These are phyloP conservation scores for Cyclophora albipunctata DNA, from an alignment of 2,888 invertebrate species.

Conservation along the genomic window DNA sequence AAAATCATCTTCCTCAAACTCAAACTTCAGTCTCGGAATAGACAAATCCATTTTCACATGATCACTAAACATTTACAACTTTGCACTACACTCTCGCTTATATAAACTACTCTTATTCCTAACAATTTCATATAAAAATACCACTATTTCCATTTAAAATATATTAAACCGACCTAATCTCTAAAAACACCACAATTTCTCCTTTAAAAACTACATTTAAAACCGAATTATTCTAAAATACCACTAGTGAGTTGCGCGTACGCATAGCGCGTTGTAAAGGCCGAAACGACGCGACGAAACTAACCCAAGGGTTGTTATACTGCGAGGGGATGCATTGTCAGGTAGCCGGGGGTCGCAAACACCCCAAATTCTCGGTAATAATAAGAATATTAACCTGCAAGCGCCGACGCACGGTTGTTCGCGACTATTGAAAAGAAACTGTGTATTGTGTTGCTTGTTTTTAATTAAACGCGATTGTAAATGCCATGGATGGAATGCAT, in stretches of 20 bases:
- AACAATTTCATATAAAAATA: no score
- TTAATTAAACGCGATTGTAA: constrained; percentile 27
- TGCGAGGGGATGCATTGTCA: constrained; percentile 32
- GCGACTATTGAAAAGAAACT: constrained; percentile 23
- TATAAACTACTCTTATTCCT: background rate
- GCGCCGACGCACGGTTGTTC: constrained; percentile 28
- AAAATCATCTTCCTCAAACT: constrained; percentile 46
- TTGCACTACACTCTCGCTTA: constrained; percentile 15
- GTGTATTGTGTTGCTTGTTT: constrained; percentile 32
- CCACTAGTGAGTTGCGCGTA: constrained; percentile 35
- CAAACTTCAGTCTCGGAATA: constrained; percentile 51
- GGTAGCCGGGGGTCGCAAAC: constrained; percentile 52
- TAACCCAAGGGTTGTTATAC: constrained; percentile 14
- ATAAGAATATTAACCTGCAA: constrained; percentile 26
- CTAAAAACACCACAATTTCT: background rate
- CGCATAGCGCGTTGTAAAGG: constrained; percentile 51
- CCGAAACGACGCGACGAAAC: constrained; percentile 36
- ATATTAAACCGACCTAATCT: constrained; percentile 3
- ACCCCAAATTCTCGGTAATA: constrained; percentile 49
- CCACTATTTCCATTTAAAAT: no score
- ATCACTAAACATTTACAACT: constrained; percentile 20
- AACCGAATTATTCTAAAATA: constrained; percentile 8
- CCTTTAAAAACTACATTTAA: constrained; percentile 5
- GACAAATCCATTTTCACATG: constrained; percentile 58
- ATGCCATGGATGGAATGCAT: constrained; percentile 12